Percentiles rank a stretch among this genome's conserved stretches.
phyloP scores from a whole-genome alignment of 1,140 invertebrate species.

The Tetragonula clypearis region DNA sequence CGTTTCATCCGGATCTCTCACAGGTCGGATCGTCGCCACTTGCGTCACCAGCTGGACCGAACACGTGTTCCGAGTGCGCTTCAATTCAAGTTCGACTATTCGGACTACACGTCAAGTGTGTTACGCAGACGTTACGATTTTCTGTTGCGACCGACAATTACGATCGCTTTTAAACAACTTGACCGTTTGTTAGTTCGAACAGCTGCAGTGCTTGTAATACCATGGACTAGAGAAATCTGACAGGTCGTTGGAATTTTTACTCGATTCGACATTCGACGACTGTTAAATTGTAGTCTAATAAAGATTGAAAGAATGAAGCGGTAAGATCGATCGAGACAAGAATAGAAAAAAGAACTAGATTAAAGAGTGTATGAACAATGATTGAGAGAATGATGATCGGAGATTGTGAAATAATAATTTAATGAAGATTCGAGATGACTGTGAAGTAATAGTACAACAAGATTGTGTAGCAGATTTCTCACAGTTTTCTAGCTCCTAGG shows the following conservation, averaged over 20 bases:
- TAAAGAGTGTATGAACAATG: too few species aligned
- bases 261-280: too few species aligned
- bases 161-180: not conserved
- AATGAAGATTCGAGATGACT: not conserved
- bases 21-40: too few species aligned
- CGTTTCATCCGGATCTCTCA: not conserved
- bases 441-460: not conserved
- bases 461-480: not conserved
- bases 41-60: not conserved
- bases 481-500: too few species aligned
- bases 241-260: not conserved
- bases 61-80: not conserved
- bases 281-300: not conserved
- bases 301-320: not conserved
- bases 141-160: not conserved
- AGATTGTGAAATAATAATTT: too few species aligned
- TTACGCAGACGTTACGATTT: not conserved
- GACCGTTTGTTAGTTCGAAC: not conserved
- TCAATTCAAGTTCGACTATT: not conserved
- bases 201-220: conserved; percentile 6
- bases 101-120: not conserved
- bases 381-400: too few species aligned
- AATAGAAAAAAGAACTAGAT: too few species aligned
- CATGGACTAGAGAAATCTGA: not conserved
- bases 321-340: too few species aligned